Conservation (phyloP, 1,140 invertebrate genomes). For the Anastatus disparis region DNA sequence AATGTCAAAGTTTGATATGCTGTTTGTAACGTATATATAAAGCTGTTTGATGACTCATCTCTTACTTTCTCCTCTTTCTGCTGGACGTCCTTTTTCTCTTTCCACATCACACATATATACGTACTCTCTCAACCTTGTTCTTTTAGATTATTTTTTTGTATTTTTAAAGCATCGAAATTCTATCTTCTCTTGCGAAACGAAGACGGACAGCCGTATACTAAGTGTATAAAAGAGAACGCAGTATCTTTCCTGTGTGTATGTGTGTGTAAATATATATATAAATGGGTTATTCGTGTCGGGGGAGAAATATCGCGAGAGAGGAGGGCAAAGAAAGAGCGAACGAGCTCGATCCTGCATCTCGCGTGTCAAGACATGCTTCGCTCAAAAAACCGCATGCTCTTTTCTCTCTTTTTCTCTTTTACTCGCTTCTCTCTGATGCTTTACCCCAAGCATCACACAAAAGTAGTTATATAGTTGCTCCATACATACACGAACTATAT, state of each 20-base stretch:
- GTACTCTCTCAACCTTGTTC: too few relatives aligned
- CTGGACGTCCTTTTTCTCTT: neutral
- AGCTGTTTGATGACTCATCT: neutral
- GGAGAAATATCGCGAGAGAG: conserved; percentile 42
- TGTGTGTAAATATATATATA: too few relatives aligned
- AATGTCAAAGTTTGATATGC: neutral
- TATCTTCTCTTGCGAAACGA: conserved; percentile 39
- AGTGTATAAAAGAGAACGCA: conserved; percentile 38
- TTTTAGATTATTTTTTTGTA: too few relatives aligned
- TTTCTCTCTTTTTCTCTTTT: conserved; percentile 2
- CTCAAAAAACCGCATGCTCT: conserved; percentile 49
- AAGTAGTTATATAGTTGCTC: conserved; percentile 46
- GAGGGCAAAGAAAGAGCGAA: too few relatives aligned
- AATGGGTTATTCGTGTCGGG: conserved; percentile 51
- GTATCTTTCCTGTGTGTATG: conserved; percentile 43
- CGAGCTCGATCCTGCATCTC: conserved; percentile 61
- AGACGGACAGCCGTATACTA: conserved; percentile 17
- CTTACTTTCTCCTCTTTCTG: neutral
- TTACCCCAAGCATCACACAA: too few relatives aligned
- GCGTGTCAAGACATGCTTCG: conserved; percentile 63
- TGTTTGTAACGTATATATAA: neutral
- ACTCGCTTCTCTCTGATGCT: too few relatives aligned
- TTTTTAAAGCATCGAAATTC: conserved; percentile 45
- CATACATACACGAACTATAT: neutral
- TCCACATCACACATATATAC: too few relatives aligned